These are phyloP conservation scores for Parauchenoglanis ngamensis DNA, from an alignment of 2,797 vertebrate genomes.

Conservation along the genomic window DNA sequence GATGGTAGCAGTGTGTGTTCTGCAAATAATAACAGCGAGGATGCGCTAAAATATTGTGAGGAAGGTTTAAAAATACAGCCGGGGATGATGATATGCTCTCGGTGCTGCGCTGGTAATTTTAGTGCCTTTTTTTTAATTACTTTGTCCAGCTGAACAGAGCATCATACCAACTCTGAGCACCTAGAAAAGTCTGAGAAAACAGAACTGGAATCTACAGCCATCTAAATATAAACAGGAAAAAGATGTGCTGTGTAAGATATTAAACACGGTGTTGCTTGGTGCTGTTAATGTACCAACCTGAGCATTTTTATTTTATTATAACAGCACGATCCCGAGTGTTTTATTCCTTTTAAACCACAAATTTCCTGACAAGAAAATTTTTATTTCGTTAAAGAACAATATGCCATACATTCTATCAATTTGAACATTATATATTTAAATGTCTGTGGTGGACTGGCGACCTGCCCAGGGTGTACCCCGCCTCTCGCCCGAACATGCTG, in stretches of 20 bases:
- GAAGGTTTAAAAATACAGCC: background rate
- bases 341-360: background rate
- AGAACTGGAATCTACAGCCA: background rate
- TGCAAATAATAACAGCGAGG: slow-evolving; percentile 19
- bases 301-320: background rate
- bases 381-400: background rate
- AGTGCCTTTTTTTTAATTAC: background rate
- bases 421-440: background rate
- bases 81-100: background rate
- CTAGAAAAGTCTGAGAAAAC: background rate
- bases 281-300: background rate
- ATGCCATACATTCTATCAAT: background rate
- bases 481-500: too few relatives aligned
- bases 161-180: background rate
- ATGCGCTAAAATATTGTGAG: background rate
- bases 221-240: background rate
- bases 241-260: background rate
- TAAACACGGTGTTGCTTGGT: background rate
- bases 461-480: too few relatives aligned
- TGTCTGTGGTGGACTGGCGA: too few relatives aligned
- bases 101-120: background rate
- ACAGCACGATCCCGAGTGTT: background rate
- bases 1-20: slow-evolving; percentile 11
- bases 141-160: background rate
- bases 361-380: background rate